Percentiles rank a stretch among this genome's conserved stretches.
Evolutionary conservation across 1,140 invertebrate genomes (phyloP).

Genomic region (Pseudachorutes palmiensis): DNA sequence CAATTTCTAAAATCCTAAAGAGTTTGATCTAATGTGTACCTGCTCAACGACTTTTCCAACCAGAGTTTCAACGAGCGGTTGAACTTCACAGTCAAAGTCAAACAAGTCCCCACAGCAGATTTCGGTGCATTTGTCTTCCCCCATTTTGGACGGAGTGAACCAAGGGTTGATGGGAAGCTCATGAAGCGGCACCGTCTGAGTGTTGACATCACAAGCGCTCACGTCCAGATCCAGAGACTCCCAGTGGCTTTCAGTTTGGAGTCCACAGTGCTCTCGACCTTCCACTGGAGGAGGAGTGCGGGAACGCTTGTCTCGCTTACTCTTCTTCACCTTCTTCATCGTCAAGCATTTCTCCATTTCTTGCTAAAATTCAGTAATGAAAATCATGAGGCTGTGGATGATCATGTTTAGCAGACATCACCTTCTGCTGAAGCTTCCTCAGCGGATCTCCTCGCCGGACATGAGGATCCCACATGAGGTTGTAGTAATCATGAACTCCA

Average conservation of each 20-base stretch:
- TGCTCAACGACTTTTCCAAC: constrained; percentile 36
- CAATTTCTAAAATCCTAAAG: no score
- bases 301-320: not conserved
- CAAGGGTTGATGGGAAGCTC: constrained; percentile 18
- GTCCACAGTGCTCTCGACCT: constrained; percentile 22
- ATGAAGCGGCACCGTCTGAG: constrained; percentile 31
- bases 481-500: constrained; percentile 35
- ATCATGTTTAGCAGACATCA: not conserved
- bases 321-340: constrained; percentile 1
- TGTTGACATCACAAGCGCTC: constrained; percentile 19
- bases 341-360: constrained; percentile 4
- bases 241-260: constrained; percentile 32
- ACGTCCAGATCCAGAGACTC: constrained; percentile 27
- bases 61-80: constrained; percentile 31
- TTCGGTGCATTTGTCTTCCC: constrained; percentile 32
- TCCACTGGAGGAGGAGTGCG: constrained; percentile 27
- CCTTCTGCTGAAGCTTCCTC: not conserved
- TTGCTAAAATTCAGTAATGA: not conserved
- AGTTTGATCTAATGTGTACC: constrained; percentile 17
- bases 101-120: constrained; percentile 34
- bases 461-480: constrained; percentile 36
- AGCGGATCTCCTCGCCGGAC: constrained; percentile 29
- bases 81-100: constrained; percentile 30
- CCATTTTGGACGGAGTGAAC: constrained; percentile 16
- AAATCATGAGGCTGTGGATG: not conserved